Evolutionary conservation across 2,113 vertebrate species (phyloP), one percentile per base, ranked within the genome.

Genomic region (Motacilla alba): DNA sequence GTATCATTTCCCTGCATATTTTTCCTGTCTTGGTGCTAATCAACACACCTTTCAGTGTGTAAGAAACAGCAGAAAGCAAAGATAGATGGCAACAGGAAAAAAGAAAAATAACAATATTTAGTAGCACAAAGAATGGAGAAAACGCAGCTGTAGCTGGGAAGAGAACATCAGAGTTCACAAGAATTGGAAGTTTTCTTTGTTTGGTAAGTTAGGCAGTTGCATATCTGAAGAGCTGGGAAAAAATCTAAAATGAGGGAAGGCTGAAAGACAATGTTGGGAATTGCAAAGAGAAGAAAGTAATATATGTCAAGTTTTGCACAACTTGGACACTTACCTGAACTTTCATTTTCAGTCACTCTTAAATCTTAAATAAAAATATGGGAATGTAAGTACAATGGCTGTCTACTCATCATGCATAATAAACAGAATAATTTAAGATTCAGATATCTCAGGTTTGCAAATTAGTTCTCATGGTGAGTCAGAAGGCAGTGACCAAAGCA

Each of bases 401-500:
- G 63, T 27, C 63, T 88, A 66, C 76, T 96, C 43, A 79, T 69
- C 46, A 60, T 96, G 68, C 89, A 94, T 96, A 96, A 91, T 78
- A 92, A 97, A 92, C 56, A 89, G 33, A 37, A 83, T 90, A 67
- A 94, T 96, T 93, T 91, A 91, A 87, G 90, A 90, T 96, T 95
- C 88, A 80, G 30, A 79, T 83, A 79, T n/a, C 53, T 95, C 58
- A 60, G 24, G 60, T 79, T 93, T 91, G 68, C 24, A 69, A 89
- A 87, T 96, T 85, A 83, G 64, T 75, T 82, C 46, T 90, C 39
- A 22, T 62, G 26, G 52, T 92, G 94, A 56, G 81, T 83, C 83
- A 96, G 86, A 92, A 94, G 69, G 73, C 90, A 90, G 50, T 89
- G 93, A 94, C 80, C 90, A 94, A 76, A 85, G 89, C 8, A 86